phyloP scores from a whole-genome alignment of 1,140 invertebrate species.

The Bursaphelenchus mucronatus region DNA sequence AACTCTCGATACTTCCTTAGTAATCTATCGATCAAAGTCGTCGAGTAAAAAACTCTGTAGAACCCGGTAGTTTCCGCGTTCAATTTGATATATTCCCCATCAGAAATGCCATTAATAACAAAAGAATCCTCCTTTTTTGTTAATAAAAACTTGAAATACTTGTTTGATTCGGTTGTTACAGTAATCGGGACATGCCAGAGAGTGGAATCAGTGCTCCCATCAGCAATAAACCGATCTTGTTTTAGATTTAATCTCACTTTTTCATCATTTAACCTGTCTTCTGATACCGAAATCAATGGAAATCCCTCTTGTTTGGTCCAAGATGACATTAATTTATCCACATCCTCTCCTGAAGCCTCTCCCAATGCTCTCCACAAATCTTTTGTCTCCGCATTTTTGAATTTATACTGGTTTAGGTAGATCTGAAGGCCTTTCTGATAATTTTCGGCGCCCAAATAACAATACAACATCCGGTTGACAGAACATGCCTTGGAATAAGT shows the following conservation, averaged over 20 bases:
- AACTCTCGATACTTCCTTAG: constrained; percentile 72
- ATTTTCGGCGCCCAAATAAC: constrained; percentile 83
- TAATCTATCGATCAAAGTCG: constrained; percentile 73
- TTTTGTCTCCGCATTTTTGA: constrained; percentile 84
- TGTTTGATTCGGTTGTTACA: constrained; percentile 70
- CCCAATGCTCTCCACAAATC: constrained; percentile 86
- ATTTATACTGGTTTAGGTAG: constrained; percentile 82
- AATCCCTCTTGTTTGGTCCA: constrained; percentile 86
- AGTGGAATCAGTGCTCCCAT: constrained; percentile 39
- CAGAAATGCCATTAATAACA: too few species aligned
- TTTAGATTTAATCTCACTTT: constrained; percentile 28
- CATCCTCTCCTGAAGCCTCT: constrained; percentile 82
- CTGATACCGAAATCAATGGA: constrained; percentile 67
- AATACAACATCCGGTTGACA: constrained; percentile 90
- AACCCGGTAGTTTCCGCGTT: constrained; percentile 64
- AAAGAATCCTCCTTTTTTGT: constrained; percentile 64
- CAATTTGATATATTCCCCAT: too few species aligned
- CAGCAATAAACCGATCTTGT: constrained; percentile 37
- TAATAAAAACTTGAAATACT: constrained; percentile 68
- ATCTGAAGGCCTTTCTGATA: constrained; percentile 90
- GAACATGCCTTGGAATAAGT: constrained; percentile 67
- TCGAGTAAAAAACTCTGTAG: constrained; percentile 76
- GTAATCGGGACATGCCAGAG: constrained; percentile 72
- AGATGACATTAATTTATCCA: constrained; percentile 82
- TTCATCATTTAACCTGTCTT: constrained; percentile 30